Evolutionary conservation across 1,140 invertebrate genomes (phyloP).

Genomic region (Portunus trituberculatus): DNA sequence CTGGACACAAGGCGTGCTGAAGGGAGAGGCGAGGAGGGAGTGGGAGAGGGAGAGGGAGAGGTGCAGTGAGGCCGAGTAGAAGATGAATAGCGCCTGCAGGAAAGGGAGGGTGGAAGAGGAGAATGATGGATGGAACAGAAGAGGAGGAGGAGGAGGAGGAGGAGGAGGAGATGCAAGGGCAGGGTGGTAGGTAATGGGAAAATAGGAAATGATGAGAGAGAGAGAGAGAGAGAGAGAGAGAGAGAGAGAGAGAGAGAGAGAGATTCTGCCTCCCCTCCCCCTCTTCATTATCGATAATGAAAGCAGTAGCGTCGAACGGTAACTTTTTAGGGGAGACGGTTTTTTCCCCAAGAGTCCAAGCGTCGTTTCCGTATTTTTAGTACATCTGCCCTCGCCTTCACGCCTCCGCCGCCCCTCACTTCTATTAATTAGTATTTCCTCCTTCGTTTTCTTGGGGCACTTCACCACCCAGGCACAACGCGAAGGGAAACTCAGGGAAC

Average conservation of each 20-base stretch:
- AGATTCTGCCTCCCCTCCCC: conserved; percentile 23
- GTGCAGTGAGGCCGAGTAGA: conserved; percentile 15
- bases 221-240: neutral
- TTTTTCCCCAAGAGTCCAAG: conserved; percentile 27
- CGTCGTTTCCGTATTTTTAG: conserved; percentile 64
- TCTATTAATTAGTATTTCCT: neutral
- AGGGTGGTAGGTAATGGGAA: neutral
- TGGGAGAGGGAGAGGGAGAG: neutral
- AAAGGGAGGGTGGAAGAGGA: conserved; percentile 25
- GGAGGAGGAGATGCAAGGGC: neutral
- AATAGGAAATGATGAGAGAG: conserved; percentile 41
- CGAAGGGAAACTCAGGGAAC: neutral
- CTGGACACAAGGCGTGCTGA: neutral
- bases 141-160: conserved; percentile 9
- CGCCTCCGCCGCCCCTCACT: neutral
- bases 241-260: conserved; percentile 12
- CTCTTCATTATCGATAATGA: conserved; percentile 73
- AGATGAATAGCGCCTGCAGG: conserved; percentile 28
- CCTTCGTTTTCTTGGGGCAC: neutral
- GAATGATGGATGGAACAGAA: conserved; percentile 32
- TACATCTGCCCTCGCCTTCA: conserved; percentile 34
- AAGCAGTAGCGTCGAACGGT: conserved; percentile 70
- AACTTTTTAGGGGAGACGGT: conserved; percentile 61
- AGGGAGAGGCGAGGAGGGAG: neutral
- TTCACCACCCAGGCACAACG: neutral